These are phyloP conservation scores for Parnassius orleans DNA, from an alignment of 2,888 invertebrate genomes.

Conservation along the genomic window DNA sequence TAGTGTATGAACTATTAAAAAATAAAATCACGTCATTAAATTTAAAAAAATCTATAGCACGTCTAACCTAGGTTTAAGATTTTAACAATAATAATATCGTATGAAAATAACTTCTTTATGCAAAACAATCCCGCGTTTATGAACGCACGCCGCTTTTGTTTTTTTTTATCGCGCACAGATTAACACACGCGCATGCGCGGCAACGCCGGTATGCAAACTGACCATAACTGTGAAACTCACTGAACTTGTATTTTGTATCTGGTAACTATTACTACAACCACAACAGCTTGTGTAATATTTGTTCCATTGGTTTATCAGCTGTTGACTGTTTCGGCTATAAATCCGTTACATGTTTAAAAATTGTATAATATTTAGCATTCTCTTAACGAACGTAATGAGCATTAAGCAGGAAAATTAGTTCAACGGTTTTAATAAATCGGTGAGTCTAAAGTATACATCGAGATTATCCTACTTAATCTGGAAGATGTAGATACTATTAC, in stretches of 20 bases:
- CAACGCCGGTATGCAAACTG: conserved; percentile 9
- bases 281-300: not conserved
- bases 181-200: conserved; percentile 9
- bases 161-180: conserved; percentile 1
- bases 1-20: not conserved
- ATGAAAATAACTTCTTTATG: not conserved
- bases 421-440: not conserved
- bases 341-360: conserved; percentile 16
- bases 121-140: not conserved
- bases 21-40: not conserved
- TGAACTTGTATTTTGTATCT: too few relatives aligned
- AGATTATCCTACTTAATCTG: too few relatives aligned
- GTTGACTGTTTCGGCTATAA: conserved; percentile 11
- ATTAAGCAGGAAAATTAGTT: not conserved
- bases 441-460: not conserved
- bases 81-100: not conserved
- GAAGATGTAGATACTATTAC: too few relatives aligned
- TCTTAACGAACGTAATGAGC: not conserved
- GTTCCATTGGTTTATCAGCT: conserved; percentile 10
- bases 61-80: not conserved
- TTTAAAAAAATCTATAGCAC: not conserved
- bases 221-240: not conserved
- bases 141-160: not conserved
- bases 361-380: not conserved
- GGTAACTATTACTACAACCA: not conserved